A percentile compares a stretch with the other conserved stretches of the same genome.
These are phyloP conservation scores for Pachymerium ferrugineum DNA, from an alignment of 2,888 invertebrate species.

Conservation along the genomic window DNA sequence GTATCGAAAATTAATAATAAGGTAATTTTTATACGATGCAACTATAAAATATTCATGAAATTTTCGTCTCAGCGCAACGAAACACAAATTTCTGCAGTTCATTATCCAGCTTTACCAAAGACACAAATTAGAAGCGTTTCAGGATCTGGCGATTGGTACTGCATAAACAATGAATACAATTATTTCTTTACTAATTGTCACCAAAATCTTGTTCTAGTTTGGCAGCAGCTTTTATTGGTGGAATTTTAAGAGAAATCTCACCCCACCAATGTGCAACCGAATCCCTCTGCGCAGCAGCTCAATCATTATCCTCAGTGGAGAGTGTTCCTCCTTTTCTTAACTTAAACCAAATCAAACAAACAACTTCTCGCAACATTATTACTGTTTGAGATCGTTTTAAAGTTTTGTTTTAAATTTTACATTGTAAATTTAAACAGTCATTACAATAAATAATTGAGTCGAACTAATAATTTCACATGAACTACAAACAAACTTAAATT, in stretches of 20 bases:
- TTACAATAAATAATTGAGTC: no score
- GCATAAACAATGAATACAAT: slow-evolving; percentile 33
- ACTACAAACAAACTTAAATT: no score
- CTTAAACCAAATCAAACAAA: not conserved
- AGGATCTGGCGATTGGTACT: slow-evolving; percentile 75
- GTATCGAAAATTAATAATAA: not conserved
- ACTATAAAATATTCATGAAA: not conserved
- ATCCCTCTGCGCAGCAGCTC: slow-evolving; percentile 29
- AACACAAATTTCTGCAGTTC: slow-evolving; percentile 37
- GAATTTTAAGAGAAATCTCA: slow-evolving; percentile 13
- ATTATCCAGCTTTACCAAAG: slow-evolving; percentile 42
- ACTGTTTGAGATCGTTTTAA: no score
- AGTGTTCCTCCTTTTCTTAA: not conserved
- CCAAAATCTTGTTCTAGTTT: slow-evolving; percentile 27
- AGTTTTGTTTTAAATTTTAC: no score
- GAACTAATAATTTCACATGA: no score
- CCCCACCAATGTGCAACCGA: slow-evolving; percentile 31
- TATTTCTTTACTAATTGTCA: not conserved
- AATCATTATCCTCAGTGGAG: slow-evolving; percentile 23
- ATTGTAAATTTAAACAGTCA: no score
- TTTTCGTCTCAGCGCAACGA: not conserved
- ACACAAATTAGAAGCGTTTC: slow-evolving; percentile 61
- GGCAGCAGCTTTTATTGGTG: slow-evolving; percentile 33
- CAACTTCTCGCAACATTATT: not conserved
- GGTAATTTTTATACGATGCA: not conserved